Evolutionary conservation across 2,797 vertebrate species (phyloP).

Genomic region (Bovichtus diacanthus): DNA sequence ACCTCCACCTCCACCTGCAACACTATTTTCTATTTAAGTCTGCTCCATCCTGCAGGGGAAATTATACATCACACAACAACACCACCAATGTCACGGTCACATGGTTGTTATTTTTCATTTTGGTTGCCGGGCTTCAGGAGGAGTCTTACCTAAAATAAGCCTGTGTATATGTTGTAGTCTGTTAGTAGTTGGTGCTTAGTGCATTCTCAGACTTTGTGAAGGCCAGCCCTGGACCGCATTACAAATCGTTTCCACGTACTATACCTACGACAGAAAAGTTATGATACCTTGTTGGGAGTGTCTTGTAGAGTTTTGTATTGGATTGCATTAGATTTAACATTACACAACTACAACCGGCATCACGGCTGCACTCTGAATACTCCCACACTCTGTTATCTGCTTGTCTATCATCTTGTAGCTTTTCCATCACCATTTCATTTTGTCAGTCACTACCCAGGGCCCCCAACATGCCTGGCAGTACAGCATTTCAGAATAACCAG

Average conservation of each 20-base stretch:
- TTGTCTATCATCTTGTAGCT: not conserved
- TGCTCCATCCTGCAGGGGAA: not conserved
- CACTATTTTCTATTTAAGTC: not conserved
- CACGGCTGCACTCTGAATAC: not conserved
- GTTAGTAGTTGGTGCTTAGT: no score
- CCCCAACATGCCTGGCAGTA: no score
- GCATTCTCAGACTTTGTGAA: no score
- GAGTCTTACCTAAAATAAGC: no score
- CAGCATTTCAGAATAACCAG: no score
- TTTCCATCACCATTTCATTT: no score
- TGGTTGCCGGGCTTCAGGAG: not conserved
- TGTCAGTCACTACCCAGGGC: no score
- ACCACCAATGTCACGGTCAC: not conserved
- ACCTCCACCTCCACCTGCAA: not conserved
- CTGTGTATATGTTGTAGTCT: no score
- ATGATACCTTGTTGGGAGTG: not conserved
- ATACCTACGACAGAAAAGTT: not conserved
- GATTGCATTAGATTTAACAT: not conserved
- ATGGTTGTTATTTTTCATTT: not conserved
- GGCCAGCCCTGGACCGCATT: no score
- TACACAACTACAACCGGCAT: not conserved
- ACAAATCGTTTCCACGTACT: no score
- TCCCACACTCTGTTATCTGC: not conserved
- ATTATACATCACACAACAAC: not conserved
- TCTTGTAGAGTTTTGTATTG: no score